Conservation (phyloP, 2,797 vertebrate species). For the Hybognathus amarus region DNA sequence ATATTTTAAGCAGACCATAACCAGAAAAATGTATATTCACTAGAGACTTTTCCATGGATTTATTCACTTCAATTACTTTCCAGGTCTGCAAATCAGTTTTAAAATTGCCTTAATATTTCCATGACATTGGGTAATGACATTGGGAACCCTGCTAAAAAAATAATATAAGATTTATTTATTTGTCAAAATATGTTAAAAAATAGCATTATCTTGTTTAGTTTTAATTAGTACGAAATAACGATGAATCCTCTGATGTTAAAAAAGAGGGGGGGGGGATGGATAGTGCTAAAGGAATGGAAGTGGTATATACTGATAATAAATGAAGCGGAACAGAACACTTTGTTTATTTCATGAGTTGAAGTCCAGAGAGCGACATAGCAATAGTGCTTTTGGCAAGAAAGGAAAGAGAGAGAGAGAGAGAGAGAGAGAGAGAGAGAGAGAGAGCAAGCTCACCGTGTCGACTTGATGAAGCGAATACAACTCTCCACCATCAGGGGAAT, state of each 20-base stretch:
- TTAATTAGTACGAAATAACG: neutral
- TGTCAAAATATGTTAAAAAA: neutral
- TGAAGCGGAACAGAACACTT: slow-evolving; percentile 32
- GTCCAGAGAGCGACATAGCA: slow-evolving; percentile 17
- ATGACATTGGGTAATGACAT: neutral
- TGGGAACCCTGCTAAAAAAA: neutral
- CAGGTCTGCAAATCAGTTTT: neutral
- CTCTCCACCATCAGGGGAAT: slow-evolving; percentile 98
- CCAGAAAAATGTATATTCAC: neutral
- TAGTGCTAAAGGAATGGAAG: neutral
- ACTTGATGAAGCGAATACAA: slow-evolving; percentile 98
- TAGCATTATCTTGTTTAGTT: neutral
- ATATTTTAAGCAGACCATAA: neutral
- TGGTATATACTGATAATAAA: slow-evolving; percentile 39
- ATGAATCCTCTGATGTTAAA: neutral
- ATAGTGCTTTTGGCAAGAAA: slow-evolving; percentile 30
- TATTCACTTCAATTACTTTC: neutral
- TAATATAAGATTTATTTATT: neutral
- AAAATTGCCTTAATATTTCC: neutral
- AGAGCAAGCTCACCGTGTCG: slow-evolving; percentile 82
- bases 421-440: slow-evolving; percentile 9
- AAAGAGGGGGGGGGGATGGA: neutral
- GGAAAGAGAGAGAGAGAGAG: neutral
- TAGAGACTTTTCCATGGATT: neutral
- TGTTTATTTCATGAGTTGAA: slow-evolving; percentile 23